Evolutionary conservation across 2,888 invertebrate genomes (phyloP), one percentile per base, ranked within the genome.

Genomic region (Pachymerium ferrugineum): DNA sequence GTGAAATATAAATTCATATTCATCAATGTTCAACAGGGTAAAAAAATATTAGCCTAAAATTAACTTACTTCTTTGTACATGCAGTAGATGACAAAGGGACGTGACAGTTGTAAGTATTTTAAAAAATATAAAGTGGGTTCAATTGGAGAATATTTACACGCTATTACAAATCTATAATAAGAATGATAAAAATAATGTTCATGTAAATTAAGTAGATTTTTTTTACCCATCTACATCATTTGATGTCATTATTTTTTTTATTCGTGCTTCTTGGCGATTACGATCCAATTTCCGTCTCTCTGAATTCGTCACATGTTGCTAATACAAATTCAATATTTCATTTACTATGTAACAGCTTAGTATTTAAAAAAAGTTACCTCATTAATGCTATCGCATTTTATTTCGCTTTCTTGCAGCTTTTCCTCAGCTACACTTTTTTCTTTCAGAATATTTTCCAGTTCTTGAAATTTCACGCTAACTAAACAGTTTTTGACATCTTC

Each of bases 11-110:
- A 76, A 74, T 71, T 33, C 70, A 42, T 75, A 69, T 28, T 54
- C 70, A 72, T 1, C 42, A 67, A 73, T 67, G 33, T 29, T 67
- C 6, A 74, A 68, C 22, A 14, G 22, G 14, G 14, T 28, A 31
- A 70, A 22, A 31, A 6, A 30, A 4, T 16, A 31, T 73, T 62
- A 28, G 14, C 14, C 22, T 14, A 47, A 30, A 22, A 29, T 29
- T 14, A 42, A 72, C 70, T 75, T 78, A 85, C 85, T 81, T 96
- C 94, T 76, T 90, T 88, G 79, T 89, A 88, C 76, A 86, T 86
- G 79, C 89, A 91, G 82, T 90, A 97, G 31, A 97, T 87, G 0
- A 93, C 93, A 81, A 97, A 88, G 14, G 93, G 92, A 77, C 94
- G 85, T 0, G 94, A 93, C 1, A 89, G 88, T 62, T 62, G 62